Percentiles rank a stretch among this genome's conserved stretches.
Conservation (phyloP, 2,888 invertebrate genomes). For the Thalpophila matura region DNA sequence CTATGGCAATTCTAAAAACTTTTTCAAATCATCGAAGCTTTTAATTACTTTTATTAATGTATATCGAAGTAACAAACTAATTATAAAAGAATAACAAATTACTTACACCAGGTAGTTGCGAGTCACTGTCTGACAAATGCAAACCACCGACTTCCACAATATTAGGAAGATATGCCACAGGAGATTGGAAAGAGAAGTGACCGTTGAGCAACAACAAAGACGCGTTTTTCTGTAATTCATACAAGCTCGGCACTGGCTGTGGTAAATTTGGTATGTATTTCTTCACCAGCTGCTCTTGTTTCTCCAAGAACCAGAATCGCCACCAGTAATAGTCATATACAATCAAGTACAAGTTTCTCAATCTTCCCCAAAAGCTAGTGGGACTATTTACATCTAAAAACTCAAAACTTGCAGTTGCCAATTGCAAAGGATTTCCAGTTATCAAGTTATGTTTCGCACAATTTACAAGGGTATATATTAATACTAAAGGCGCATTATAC, state of each 20-base stretch:
- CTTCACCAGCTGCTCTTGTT: slow-evolving; percentile 5
- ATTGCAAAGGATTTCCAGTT: slow-evolving; percentile 6
- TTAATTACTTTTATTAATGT: no score
- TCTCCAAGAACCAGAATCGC: slow-evolving; percentile 4
- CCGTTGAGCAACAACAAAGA: neutral
- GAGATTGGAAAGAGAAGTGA: slow-evolving; percentile 4
- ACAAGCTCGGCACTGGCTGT: neutral
- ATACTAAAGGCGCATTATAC: slow-evolving; percentile 1
- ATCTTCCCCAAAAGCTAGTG: slow-evolving; percentile 1
- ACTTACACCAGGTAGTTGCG: slow-evolving; percentile 1
- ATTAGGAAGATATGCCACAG: slow-evolving; percentile 7
- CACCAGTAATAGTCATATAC: slow-evolving; percentile 8
- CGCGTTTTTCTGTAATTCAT: neutral
- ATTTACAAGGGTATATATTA: slow-evolving; percentile 5
- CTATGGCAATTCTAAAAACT: no score
- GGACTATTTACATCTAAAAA: neutral
- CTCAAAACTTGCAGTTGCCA: slow-evolving; percentile 6
- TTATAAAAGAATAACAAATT: neutral
- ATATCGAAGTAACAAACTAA: no score
- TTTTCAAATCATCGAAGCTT: no score
- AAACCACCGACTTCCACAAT: slow-evolving; percentile 4
- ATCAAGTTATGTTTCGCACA: slow-evolving; percentile 2
- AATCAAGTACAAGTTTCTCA: neutral
- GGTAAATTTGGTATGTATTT: neutral
- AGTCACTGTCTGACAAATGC: slow-evolving; percentile 7